phyloP scores from a whole-genome alignment of 2,888 invertebrate species.

The Sussaba pulchella region DNA sequence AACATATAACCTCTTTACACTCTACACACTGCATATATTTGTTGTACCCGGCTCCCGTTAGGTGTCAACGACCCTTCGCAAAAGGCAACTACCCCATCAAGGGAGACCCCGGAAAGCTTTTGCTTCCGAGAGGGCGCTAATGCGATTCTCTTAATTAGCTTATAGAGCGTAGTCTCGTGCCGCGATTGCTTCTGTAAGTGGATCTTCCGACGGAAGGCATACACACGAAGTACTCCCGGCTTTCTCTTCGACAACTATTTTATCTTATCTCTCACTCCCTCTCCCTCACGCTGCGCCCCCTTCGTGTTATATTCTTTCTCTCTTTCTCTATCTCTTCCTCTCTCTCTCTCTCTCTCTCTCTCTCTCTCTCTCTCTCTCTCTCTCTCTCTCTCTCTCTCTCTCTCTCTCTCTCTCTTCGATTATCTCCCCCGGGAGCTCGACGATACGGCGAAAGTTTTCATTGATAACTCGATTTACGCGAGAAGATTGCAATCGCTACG shows the following conservation, averaged over 20 bases:
- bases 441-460: constrained; percentile 37
- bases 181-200: constrained; percentile 49
- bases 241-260: not conserved
- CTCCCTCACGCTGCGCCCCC: not conserved
- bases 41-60: too few species aligned
- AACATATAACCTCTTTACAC: too few species aligned
- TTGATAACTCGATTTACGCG: constrained; percentile 45
- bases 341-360: not conserved
- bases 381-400: not conserved
- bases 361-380: not conserved
- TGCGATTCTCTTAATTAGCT: constrained; percentile 79
- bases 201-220: constrained; percentile 15
- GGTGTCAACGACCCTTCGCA: constrained; percentile 77
- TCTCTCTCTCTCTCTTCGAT: not conserved
- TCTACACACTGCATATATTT: too few species aligned
- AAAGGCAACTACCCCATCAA: constrained; percentile 59
- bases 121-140: constrained; percentile 72
- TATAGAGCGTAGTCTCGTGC: constrained; percentile 56
- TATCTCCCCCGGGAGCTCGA: not conserved
- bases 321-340: too few species aligned
- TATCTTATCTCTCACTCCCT: too few species aligned
- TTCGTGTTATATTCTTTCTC: too few species aligned
- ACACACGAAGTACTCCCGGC: not conserved
- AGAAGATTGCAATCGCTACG: constrained; percentile 23
- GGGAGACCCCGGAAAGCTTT: constrained; percentile 40